phyloP scores from a whole-genome alignment of 2,797 vertebrate genomes.

The Alfaro cultratus region DNA sequence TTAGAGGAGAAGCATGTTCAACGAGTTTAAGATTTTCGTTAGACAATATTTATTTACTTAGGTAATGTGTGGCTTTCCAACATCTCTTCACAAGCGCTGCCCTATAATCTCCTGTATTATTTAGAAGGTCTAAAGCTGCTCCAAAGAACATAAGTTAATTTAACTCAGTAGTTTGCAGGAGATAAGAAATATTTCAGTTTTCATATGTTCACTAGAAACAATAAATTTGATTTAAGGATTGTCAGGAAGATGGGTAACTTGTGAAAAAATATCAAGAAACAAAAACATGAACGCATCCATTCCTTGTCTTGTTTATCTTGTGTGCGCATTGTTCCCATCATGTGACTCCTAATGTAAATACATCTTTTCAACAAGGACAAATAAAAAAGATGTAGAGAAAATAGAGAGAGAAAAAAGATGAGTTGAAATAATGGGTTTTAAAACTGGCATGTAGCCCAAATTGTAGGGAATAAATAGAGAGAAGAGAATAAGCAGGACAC shows the following conservation, averaged over 20 bases:
- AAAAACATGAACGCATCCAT: not conserved
- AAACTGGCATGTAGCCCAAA: conserved; percentile 25
- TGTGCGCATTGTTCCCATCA: not conserved
- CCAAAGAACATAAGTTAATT: not conserved
- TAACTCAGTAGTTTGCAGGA: not conserved
- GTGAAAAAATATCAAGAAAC: not conserved
- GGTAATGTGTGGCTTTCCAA: no score
- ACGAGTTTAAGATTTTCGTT: no score
- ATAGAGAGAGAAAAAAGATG: not conserved
- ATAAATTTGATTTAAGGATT: not conserved
- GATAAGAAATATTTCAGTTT: not conserved
- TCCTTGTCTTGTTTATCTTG: not conserved
- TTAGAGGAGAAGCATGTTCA: no score
- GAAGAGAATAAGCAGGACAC: not conserved
- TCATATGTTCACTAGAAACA: not conserved
- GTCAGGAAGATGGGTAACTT: not conserved
- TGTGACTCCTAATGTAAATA: not conserved
- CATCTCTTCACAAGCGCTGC: no score
- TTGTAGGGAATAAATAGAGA: conserved; percentile 8
- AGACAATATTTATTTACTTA: no score
- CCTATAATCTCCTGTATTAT: not conserved
- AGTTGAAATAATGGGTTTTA: conserved; percentile 20
- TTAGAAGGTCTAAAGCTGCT: not conserved
- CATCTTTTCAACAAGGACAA: not conserved
- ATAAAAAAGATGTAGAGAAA: not conserved